Evolutionary conservation across 2,888 invertebrate genomes (phyloP).

Genomic region (Scaptomyza polygonia): DNA sequence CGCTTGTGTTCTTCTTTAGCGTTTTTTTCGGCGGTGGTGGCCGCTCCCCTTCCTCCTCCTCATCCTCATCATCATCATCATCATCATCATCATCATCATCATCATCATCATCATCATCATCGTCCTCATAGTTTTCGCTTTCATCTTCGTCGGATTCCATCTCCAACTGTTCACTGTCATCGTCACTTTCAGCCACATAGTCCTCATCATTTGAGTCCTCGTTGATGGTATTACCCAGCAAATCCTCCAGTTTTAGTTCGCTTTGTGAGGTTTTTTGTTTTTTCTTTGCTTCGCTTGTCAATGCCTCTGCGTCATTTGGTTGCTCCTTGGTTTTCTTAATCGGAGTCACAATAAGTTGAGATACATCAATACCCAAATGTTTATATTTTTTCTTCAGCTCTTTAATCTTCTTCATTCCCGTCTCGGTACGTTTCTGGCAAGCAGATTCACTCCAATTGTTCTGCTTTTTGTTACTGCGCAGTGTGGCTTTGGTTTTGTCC

Average conservation of each 20-base stretch:
- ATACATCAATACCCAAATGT: conserved; percentile 80
- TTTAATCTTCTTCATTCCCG: conserved; percentile 70
- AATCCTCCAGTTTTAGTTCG: conserved; percentile 66
- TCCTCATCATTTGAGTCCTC: conserved; percentile 83
- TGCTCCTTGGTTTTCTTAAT: conserved; percentile 47
- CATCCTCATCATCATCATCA: conserved; percentile 21
- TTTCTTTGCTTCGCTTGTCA: conserved; percentile 50
- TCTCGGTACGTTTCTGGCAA: conserved; percentile 74
- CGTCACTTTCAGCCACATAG: conserved; percentile 54
- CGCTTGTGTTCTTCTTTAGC: conserved; percentile 35
- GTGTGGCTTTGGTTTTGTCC: conserved; percentile 64
- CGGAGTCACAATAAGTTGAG: conserved; percentile 65
- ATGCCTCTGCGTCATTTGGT: background rate
- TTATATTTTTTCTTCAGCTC: conserved; percentile 77
- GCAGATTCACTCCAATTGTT: conserved; percentile 81
- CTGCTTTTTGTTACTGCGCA: conserved; percentile 63
- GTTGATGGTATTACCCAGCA: conserved; percentile 76
- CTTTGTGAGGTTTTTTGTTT: conserved; percentile 34
- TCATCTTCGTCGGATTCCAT: conserved; percentile 30
- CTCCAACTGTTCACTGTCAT: conserved; percentile 25
- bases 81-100: conserved; percentile 29
- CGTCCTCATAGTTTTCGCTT: conserved; percentile 8
- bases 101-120: conserved; percentile 23
- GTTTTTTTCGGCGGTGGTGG: conserved; percentile 35
- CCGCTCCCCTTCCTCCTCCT: conserved; percentile 39